phyloP scores from a whole-genome alignment of 2,797 vertebrate genomes.

The Spinus olivaceus region DNA sequence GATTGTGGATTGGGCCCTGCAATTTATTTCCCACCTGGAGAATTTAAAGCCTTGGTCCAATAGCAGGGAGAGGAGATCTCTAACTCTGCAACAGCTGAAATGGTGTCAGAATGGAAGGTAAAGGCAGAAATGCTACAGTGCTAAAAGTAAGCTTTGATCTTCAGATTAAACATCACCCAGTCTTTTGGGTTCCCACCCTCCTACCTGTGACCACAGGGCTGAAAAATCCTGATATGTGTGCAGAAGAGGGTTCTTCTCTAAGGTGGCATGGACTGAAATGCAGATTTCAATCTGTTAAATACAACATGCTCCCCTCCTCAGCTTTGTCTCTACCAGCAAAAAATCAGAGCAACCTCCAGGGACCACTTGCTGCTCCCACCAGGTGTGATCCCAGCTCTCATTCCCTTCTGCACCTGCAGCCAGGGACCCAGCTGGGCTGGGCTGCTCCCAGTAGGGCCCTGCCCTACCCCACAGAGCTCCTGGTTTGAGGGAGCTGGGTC shows the following conservation, averaged over 20 bases:
- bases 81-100: background rate
- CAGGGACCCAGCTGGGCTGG: background rate
- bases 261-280: background rate
- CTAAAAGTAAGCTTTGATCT: background rate
- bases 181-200: background rate
- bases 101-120: background rate
- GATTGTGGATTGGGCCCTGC: background rate
- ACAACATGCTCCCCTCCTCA: background rate
- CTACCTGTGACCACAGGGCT: background rate
- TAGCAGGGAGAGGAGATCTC: background rate
- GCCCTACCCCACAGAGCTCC: background rate
- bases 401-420: background rate
- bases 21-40: background rate
- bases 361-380: background rate
- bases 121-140: background rate
- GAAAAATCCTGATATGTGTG: background rate
- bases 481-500: accelerated
- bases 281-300: background rate
- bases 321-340: background rate
- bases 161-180: background rate
- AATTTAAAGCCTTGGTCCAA: background rate
- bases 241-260: background rate
- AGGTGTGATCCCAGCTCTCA: accelerated
- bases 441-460: background rate
- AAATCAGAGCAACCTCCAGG: background rate